Base-by-base conservation (phyloP, 2,797 vertebrate species). In the Erithacus rubecula region DNA sequence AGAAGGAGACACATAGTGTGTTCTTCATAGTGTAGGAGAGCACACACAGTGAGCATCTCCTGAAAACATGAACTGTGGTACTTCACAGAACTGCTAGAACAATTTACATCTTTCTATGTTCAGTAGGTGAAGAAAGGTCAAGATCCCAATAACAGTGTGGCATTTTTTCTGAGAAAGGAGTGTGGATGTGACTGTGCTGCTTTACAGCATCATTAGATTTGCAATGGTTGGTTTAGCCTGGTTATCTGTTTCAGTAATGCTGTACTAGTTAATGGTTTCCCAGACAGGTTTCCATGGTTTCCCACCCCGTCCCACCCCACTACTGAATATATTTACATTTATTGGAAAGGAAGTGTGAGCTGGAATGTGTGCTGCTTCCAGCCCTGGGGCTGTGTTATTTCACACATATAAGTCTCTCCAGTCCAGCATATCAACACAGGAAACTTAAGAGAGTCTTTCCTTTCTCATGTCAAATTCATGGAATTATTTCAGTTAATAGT, bases 261-360 rank as follows among this genome's bases (percentile, higher is more conserved):
- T 71, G 18, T 78, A 92, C 82, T 76, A 87, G 89, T 96, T 97
- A 97, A 96, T 94, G 37, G 34, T 96, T 98, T 96, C 95, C 89
- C 76, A 97, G 96, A 83, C 80, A 96, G 96, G 96, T 98, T 97
- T 93, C 87, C 95, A 88, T 95, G 82, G 92, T 95, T 98, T 98
- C 88, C 71, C 92, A 68, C 16, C 18, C 20, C 24, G 36, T 70
- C 49, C 26, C 46, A 53, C 95, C 94, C 46, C 53, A 77, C 56
- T 81, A 86, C 52, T 95, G 95, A 97, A 97, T 95, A 74, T 53
- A 84, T 94, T 97, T 93, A 37, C 68, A 46, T 83, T 83, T 79
- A 78, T 55, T 95, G 83, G 96, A 94, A 97, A 98, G 96, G 95
- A 98, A 97, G 95, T 96, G 94, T 96, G 95, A 97, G 97, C 94